phyloP scores from a whole-genome alignment of 2,888 invertebrate species.

The Tridacna crocea region DNA sequence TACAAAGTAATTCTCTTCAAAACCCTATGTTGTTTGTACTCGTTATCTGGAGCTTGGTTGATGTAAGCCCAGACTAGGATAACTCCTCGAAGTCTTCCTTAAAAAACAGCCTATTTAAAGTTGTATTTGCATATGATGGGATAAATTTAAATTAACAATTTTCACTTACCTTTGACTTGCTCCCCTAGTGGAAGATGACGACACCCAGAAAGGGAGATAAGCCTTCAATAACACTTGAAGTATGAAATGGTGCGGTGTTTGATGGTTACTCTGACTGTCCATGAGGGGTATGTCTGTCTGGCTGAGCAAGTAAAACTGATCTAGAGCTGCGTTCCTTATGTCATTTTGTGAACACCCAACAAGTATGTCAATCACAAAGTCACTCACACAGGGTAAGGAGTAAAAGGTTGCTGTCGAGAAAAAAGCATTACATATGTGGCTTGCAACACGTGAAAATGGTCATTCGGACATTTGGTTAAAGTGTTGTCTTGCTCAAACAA shows the following conservation, averaged over 20 bases:
- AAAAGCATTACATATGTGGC: too few relatives aligned
- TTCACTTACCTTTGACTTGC: conserved; percentile 82
- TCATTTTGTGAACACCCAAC: conserved; percentile 83
- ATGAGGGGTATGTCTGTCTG: conserved; percentile 70
- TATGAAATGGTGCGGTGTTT: conserved; percentile 82
- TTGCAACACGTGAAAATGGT: too few relatives aligned
- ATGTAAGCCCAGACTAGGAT: too few relatives aligned
- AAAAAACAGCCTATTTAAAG: too few relatives aligned
- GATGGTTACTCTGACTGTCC: conserved; percentile 67
- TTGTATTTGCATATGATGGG: too few relatives aligned
- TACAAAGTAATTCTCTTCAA: too few relatives aligned
- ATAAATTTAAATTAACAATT: neutral
- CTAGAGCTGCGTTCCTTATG: conserved; percentile 83
- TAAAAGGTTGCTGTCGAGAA: conserved; percentile 83
- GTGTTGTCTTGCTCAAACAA: too few relatives aligned
- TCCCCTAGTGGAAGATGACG: conserved; percentile 84
- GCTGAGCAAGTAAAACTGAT: conserved; percentile 84
- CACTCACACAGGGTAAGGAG: conserved; percentile 83
- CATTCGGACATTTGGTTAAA: too few relatives aligned
- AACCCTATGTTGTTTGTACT: too few relatives aligned
- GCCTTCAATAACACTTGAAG: conserved; percentile 84
- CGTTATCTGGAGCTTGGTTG: too few relatives aligned
- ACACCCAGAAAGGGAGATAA: conserved; percentile 85
- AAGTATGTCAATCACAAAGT: conserved; percentile 85
- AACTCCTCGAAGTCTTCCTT: too few relatives aligned